Percentiles rank a stretch among this genome's conserved stretches.
Conservation (phyloP, 2,797 vertebrate species). For the Buceros bicornis region DNA sequence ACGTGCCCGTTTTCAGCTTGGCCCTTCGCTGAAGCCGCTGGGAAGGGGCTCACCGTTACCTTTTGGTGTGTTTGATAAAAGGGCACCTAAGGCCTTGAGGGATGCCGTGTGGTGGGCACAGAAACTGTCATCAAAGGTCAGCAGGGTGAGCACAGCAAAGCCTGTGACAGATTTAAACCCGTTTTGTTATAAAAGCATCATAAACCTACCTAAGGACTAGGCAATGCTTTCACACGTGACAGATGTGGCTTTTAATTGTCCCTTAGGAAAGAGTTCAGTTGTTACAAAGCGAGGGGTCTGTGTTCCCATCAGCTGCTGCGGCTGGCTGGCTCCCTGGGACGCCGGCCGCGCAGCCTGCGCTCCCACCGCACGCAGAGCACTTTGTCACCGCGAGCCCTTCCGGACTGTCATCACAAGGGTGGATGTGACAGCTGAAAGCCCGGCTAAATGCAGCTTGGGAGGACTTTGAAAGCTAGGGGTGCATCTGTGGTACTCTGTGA, state of each 20-base stretch:
- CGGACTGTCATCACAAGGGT: neutral
- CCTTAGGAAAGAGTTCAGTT: neutral
- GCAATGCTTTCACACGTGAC: neutral
- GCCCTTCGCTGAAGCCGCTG: neutral
- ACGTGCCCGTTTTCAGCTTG: neutral
- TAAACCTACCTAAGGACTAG: neutral
- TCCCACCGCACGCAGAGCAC: neutral
- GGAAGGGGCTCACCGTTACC: neutral
- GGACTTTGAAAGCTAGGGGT: neutral
- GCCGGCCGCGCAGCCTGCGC: neutral
- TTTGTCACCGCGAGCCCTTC: neutral
- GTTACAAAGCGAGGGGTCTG: neutral
- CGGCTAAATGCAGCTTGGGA: neutral
- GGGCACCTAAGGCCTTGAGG: neutral
- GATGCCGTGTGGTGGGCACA: neutral
- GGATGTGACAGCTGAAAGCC: neutral
- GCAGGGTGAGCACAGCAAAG: neutral
- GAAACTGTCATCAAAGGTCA: neutral
- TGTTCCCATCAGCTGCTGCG: neutral
- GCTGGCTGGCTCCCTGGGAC: neutral
- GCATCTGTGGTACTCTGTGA: neutral
- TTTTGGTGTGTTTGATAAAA: neutral
- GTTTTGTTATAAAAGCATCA: neutral
- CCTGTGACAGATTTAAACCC: neutral
- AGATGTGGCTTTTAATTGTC: neutral